Evolutionary conservation across 1,140 invertebrate species (phyloP).

Genomic region (Bombus breviceps): DNA sequence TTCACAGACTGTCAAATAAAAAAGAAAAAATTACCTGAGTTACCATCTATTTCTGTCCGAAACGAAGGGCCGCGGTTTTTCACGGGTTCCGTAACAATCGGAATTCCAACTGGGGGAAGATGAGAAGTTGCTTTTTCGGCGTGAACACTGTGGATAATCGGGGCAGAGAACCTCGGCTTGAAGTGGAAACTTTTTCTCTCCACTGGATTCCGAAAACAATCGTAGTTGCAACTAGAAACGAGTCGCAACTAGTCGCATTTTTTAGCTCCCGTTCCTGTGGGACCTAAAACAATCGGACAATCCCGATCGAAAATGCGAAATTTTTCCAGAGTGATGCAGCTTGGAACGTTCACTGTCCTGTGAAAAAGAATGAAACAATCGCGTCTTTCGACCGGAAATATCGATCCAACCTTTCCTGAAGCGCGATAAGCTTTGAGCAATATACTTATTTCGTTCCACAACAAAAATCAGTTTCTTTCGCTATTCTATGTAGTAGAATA

Average conservation of each 20-base stretch:
- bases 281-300: constrained; percentile 4
- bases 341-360: not conserved
- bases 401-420: not conserved
- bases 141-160: constrained; percentile 26
- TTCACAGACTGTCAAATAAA: not conserved
- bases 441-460: too few species aligned
- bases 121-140: constrained; percentile 6
- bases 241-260: not conserved
- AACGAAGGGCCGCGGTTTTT: not conserved
- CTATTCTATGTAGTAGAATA: too few species aligned
- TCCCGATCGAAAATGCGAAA: not conserved
- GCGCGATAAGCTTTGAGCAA: not conserved
- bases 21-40: constrained; percentile 1
- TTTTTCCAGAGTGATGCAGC: not conserved
- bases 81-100: constrained; percentile 1
- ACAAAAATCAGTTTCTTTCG: too few species aligned
- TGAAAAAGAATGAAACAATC: not conserved
- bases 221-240: not conserved
- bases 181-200: constrained; percentile 37
- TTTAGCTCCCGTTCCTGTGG: not conserved
- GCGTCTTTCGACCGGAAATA: not conserved
- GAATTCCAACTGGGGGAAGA: not conserved
- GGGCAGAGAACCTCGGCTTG: not conserved
- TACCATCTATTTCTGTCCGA: not conserved
- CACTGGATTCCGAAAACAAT: constrained; percentile 8